phyloP scores from a whole-genome alignment of 2,113 vertebrate species.

The Phylloscopus whistleri region DNA sequence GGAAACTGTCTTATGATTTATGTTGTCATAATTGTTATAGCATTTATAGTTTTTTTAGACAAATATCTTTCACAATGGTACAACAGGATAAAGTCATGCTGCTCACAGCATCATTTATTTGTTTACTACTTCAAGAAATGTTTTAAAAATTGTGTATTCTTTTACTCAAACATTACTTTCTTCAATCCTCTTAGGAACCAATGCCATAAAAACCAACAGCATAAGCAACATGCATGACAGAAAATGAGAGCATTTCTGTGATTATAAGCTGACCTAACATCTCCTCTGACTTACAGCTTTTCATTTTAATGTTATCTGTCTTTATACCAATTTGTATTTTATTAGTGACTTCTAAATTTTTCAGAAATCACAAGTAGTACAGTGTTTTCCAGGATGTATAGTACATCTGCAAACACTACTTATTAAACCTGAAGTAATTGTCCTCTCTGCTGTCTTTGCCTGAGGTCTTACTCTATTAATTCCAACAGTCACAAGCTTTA shows the following conservation, averaged over 20 bases:
- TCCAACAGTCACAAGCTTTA: neutral
- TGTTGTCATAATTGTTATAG: neutral
- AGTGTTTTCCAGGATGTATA: neutral
- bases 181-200: neutral
- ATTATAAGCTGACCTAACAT: neutral
- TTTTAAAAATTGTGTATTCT: neutral
- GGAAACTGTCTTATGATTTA: neutral
- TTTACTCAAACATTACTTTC: neutral
- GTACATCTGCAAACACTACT: neutral
- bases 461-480: neutral
- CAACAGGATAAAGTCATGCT: neutral
- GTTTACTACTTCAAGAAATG: neutral
- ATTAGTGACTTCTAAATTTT: neutral
- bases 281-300: neutral
- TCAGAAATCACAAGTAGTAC: neutral
- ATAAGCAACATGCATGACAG: accelerated
- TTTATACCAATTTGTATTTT: neutral
- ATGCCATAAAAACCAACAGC: neutral
- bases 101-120: neutral
- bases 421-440: neutral
- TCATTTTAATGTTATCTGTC: neutral
- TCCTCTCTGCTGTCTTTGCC: neutral
- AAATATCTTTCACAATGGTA: neutral
- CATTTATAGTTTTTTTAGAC: neutral
- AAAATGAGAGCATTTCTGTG: neutral